These are phyloP conservation scores for Poecilia latipinna DNA, from an alignment of 2,113 vertebrate species.

Conservation along the genomic window DNA sequence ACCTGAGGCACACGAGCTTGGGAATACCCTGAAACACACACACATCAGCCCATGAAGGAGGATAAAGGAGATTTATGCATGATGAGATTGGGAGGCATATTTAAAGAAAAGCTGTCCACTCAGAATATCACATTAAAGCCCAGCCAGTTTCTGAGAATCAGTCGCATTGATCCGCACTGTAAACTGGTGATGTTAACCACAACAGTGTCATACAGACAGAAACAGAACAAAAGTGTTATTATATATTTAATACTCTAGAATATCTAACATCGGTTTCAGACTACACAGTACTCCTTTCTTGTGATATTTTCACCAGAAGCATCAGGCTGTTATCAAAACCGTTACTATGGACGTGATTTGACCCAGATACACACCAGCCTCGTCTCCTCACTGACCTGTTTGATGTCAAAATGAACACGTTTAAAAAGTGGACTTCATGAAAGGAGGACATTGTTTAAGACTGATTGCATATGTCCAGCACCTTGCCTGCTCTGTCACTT, in stretches of 20 bases:
- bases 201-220: constrained; percentile 64
- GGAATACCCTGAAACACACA: constrained; percentile 13
- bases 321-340: neutral
- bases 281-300: neutral
- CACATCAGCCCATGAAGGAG: constrained; percentile 21
- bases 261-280: constrained; percentile 4
- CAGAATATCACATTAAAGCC: constrained; percentile 79
- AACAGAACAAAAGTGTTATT: neutral
- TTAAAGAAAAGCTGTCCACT: constrained; percentile 79
- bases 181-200: constrained; percentile 65
- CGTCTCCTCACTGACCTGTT: neutral
- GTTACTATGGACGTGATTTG: neutral
- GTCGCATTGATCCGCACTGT: constrained; percentile 74
- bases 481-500: neutral
- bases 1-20: constrained; percentile 4
- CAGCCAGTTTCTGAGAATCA: constrained; percentile 69
- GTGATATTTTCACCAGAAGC: neutral
- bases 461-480: neutral
- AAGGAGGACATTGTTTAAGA: neutral
- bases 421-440: neutral
- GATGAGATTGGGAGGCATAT: constrained; percentile 80
- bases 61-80: constrained; percentile 69
- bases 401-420: neutral
- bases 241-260: constrained; percentile 20
- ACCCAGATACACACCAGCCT: neutral